phyloP scores from a whole-genome alignment of 2,888 invertebrate genomes.

The Limnephilus rhombicus region DNA sequence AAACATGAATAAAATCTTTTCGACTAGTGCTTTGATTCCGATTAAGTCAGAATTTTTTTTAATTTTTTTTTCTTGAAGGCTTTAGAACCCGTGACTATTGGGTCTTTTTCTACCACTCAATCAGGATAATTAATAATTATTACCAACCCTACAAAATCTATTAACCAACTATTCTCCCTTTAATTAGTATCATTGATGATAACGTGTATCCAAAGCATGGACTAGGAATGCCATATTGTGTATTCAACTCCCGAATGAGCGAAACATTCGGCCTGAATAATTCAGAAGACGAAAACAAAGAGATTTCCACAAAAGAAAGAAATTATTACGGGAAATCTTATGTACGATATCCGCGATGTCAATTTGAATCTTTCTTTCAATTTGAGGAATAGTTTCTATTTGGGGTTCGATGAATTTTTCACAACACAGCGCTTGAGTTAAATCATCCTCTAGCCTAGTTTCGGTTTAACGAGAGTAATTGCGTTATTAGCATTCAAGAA shows the following conservation, averaged over 20 bases:
- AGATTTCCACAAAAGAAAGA: slow-evolving; percentile 48
- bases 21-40: too few species aligned
- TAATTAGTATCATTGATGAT: slow-evolving; percentile 17
- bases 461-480: neutral
- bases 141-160: neutral
- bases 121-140: neutral
- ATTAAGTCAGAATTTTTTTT: too few species aligned
- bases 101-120: too few species aligned
- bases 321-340: slow-evolving; percentile 14
- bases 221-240: slow-evolving; percentile 36
- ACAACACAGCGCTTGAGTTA: neutral
- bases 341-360: slow-evolving; percentile 36
- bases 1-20: too few species aligned
- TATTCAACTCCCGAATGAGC: slow-evolving; percentile 53
- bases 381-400: slow-evolving; percentile 17
- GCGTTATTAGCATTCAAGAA: slow-evolving; percentile 3
- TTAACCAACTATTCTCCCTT: neutral
- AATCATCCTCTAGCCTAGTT: slow-evolving; percentile 33
- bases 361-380: slow-evolving; percentile 39
- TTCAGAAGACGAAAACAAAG: slow-evolving; percentile 54
- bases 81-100: too few species aligned
- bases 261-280: slow-evolving; percentile 53
- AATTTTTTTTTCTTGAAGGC: too few species aligned
- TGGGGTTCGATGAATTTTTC: slow-evolving; percentile 7
- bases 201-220: slow-evolving; percentile 30